phyloP scores from a whole-genome alignment of 2,113 vertebrate genomes.

The Poeciliopsis retropinna region DNA sequence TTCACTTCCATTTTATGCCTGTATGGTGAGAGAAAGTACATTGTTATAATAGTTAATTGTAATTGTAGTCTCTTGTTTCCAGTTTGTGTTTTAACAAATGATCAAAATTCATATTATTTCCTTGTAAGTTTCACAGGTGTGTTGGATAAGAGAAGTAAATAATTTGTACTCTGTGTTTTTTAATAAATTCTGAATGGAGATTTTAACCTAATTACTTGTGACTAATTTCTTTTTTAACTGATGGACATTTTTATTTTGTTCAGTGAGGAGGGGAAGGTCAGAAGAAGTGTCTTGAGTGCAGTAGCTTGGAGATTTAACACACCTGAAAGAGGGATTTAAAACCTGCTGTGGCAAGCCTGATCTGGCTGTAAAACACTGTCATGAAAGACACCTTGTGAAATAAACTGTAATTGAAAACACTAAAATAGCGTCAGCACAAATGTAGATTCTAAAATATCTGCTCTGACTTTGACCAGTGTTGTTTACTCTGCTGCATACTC shows the following conservation, averaged over 20 bases:
- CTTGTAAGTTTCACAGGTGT: not conserved
- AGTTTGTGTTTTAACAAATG: not conserved
- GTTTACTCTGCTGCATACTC: too few species aligned
- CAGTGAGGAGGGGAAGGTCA: not conserved
- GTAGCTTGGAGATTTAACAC: not conserved
- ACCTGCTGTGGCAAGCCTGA: not conserved
- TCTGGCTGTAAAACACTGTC: not conserved
- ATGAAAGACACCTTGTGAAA: not conserved
- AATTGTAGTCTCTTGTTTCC: not conserved
- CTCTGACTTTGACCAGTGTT: too few species aligned
- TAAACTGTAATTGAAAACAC: not conserved
- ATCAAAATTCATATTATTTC: not conserved
- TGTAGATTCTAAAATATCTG: too few species aligned
- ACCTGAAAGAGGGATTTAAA: not conserved
- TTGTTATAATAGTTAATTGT: not conserved
- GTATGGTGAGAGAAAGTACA: not conserved
- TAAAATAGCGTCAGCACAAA: not conserved
- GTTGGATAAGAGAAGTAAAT: not conserved
- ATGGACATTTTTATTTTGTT: not conserved
- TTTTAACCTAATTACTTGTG: not conserved
- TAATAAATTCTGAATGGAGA: not conserved
- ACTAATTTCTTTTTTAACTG: too few species aligned
- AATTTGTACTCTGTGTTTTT: not conserved
- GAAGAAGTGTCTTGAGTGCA: not conserved
- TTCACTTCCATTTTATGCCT: constrained; percentile 10